Evolutionary conservation across 2,797 vertebrate genomes (phyloP).

Genomic region (Apodemus agrarius): DNA sequence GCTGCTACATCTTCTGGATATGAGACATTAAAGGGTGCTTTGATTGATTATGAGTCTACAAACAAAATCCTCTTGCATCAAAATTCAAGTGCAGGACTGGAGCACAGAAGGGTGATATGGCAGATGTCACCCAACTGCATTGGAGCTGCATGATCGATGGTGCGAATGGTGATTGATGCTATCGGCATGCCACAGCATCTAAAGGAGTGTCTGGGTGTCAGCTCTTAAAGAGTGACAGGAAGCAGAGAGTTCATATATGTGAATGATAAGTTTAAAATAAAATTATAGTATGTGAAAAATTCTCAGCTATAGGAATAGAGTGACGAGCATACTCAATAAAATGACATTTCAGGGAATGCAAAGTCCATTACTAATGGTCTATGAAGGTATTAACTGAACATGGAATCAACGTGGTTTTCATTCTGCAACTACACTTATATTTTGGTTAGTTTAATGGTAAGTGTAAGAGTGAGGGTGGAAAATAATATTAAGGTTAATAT

Average conservation of each 20-base stretch:
- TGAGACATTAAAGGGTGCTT: slow-evolving; percentile 52
- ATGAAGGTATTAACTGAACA: not conserved
- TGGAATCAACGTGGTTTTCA: not conserved
- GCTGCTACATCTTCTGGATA: slow-evolving; percentile 44
- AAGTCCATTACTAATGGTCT: not conserved
- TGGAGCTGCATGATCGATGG: slow-evolving; percentile 75
- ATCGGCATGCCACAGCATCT: slow-evolving; percentile 70
- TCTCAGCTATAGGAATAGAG: not conserved
- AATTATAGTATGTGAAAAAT: slow-evolving; percentile 59
- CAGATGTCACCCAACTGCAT: slow-evolving; percentile 72
- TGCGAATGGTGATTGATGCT: slow-evolving; percentile 77
- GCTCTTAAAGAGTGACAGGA: not conserved
- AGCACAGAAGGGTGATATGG: slow-evolving; percentile 65
- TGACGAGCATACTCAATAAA: not conserved
- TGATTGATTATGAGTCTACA: slow-evolving; percentile 76
- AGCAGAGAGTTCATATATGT: not conserved
- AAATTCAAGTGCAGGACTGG: slow-evolving; percentile 70
- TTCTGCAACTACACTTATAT: not conserved
- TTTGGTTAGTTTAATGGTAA: slow-evolving; percentile 48
- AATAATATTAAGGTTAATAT: not conserved
- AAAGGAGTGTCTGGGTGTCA: slow-evolving; percentile 48
- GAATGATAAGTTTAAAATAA: slow-evolving; percentile 39
- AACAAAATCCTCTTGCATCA: slow-evolving; percentile 75
- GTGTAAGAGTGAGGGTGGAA: not conserved
- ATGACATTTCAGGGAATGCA: not conserved